These are phyloP conservation scores for Seriola aureovittata DNA, from an alignment of 2,113 vertebrate genomes.

Conservation along the genomic window DNA sequence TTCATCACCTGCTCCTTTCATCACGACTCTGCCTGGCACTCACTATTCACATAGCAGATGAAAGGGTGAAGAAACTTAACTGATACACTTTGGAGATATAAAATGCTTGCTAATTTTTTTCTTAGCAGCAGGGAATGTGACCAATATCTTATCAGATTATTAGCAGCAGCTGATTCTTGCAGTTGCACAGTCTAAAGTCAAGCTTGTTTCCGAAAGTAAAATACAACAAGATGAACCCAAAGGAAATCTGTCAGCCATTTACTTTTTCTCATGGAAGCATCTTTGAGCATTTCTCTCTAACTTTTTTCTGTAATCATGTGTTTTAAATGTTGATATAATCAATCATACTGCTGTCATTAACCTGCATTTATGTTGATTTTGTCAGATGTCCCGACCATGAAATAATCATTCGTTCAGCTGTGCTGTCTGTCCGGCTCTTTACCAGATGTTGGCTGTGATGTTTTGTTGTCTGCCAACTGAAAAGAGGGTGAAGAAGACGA, in stretches of 20 bases:
- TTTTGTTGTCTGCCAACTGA: background rate
- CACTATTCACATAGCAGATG: background rate
- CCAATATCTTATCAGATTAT: background rate
- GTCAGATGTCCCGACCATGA: too few relatives aligned
- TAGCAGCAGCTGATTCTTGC: background rate
- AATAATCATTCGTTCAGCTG: background rate
- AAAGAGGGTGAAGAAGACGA: background rate
- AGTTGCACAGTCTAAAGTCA: background rate
- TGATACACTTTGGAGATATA: background rate
- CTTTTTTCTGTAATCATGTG: background rate
- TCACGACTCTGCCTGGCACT: background rate
- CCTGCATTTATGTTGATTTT: background rate
- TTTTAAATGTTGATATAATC: background rate
- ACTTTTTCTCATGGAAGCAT: background rate
- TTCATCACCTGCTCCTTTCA: background rate
- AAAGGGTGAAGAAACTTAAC: background rate
- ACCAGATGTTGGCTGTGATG: background rate
- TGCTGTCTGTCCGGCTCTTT: background rate
- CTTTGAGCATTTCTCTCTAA: background rate
- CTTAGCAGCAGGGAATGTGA: background rate
- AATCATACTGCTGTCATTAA: background rate
- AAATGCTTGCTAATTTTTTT: background rate
- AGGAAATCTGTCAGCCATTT: background rate
- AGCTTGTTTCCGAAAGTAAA: background rate
- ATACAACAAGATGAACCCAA: background rate